Conservation (phyloP, 2,797 vertebrate species). For the Steatocranus sp. region DNA sequence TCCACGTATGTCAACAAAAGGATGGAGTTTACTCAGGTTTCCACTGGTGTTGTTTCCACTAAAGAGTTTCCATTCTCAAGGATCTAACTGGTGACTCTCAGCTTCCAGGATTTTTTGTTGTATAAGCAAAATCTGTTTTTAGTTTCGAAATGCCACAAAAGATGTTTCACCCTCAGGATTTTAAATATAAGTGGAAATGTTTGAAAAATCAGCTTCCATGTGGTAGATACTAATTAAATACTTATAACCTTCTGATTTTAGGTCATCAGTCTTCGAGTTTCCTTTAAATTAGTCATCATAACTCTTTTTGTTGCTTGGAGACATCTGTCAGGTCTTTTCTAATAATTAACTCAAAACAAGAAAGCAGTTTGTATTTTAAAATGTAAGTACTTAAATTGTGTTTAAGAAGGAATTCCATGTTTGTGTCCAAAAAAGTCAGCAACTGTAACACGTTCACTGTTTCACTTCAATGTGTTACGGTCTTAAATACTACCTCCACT, state of each 20-base stretch:
- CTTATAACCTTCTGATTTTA: not conserved
- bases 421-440: not conserved
- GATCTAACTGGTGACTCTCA: not conserved
- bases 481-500: not conserved
- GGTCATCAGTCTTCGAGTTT: accelerated
- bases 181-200: not conserved
- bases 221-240: not conserved
- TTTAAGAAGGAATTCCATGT: not conserved
- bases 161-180: not conserved
- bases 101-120: not conserved
- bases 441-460: not conserved
- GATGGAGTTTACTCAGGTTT: not conserved
- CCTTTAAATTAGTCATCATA: not conserved
- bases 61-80: not conserved
- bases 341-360: not conserved
- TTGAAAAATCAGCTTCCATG: not conserved
- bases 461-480: accelerated
- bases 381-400: not conserved
- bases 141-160: not conserved
- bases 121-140: not conserved
- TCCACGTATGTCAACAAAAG: accelerated
- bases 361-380: not conserved
- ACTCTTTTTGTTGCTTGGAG: not conserved
- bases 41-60: not conserved
- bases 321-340: not conserved